Base-by-base conservation (phyloP, 2,888 invertebrate species). In the Pelosia muscerda region DNA sequence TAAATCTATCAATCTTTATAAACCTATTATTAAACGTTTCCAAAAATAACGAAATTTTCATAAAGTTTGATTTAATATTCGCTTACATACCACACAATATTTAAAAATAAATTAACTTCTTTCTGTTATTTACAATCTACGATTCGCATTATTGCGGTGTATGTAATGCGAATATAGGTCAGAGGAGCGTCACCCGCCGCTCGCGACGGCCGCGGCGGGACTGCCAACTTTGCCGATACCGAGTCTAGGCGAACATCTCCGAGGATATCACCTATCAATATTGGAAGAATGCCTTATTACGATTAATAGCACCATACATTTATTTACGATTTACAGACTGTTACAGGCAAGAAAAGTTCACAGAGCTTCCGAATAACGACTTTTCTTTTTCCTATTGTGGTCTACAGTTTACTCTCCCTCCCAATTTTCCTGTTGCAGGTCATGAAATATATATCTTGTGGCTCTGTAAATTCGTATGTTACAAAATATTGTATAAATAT, bases 181-280 rank as follows among this genome's bases (percentile, higher is more conserved):
- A 58, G 25, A 15, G 6, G 13, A 0, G 73, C 82, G 83, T 76
- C 80, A 88, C 89, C 92, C 93, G 92, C 91, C 92, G 92, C 90
- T 85, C 91, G 90, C 92, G 93, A 90, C 90, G 91, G 82, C 80
- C 89, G 93, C 92, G 92, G 90, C 92, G 92, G 92, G 90, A 93
- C 93, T 93, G 58, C 54, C 67, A 19, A 2, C n/a, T n/a, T 9
- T 19, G 49, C 49, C n/a, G 64, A 59, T 9, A 49, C 38, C 55
- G 63, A 72, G 62, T 38, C 11, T 0, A 10, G 1, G 31, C 56
- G 65, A 53, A 26, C 1, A n/a, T 56, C 38, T 63, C 34, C 65
- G 65, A 66, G 42, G 38, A 54, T 59, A 59, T 19, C 53, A 38
- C 23, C 58, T 59, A 67, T 67, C 67, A 63, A 63, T 67, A 70